Percentiles rank a stretch among this genome's conserved stretches.
Conservation (phyloP, 2,888 invertebrate species). For the Acanthosepion lycidas region DNA sequence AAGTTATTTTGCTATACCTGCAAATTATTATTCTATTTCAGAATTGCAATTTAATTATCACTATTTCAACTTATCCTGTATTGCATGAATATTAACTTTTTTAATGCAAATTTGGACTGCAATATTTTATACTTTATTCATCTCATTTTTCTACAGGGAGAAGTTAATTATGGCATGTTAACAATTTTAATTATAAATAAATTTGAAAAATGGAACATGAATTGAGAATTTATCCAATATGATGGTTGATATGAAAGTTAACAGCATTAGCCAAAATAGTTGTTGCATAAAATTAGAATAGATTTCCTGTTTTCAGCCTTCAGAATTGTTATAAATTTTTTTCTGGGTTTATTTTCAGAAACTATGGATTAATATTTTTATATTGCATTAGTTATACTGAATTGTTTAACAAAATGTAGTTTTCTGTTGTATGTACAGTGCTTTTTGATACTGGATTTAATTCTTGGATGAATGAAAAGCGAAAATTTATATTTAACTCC, state of each 20-base stretch:
- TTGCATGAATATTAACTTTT: not conserved
- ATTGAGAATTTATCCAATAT: not conserved
- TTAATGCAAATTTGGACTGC: not conserved
- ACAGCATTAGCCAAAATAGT: not conserved
- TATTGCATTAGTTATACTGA: not conserved
- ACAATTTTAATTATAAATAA: not conserved
- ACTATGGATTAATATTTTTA: not conserved
- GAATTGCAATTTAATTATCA: not conserved
- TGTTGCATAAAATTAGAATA: not conserved
- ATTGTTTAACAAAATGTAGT: not conserved
- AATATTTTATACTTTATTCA: not conserved
- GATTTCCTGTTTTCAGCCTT: not conserved
- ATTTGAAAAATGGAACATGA: not conserved
- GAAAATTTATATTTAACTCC: not conserved
- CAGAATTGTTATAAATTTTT: not conserved
- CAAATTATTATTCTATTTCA: not conserved
- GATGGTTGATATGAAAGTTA: not conserved
- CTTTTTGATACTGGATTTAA: not conserved
- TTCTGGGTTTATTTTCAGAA: too few relatives aligned
- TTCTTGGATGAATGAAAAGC: not conserved
- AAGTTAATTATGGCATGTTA: not conserved
- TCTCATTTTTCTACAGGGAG: not conserved
- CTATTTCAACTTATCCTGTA: not conserved
- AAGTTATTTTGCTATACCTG: too few relatives aligned
- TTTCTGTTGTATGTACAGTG: not conserved